Conservation (phyloP, 1,140 invertebrate genomes). For the Daktulosphaira vitifoliae region DNA sequence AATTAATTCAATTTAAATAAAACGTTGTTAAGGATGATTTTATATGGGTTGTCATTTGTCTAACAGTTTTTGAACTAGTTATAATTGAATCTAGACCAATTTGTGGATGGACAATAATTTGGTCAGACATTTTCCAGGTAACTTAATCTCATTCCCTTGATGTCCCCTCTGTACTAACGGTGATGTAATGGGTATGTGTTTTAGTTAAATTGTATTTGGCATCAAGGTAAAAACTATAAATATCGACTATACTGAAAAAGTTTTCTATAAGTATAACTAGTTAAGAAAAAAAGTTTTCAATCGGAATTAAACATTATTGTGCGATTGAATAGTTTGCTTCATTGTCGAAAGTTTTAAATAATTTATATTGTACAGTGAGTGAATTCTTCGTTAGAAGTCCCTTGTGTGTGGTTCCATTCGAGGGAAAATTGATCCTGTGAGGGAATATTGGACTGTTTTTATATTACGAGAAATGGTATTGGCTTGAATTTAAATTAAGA, state of each 20-base stretch:
- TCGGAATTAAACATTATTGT: slow-evolving; percentile 15
- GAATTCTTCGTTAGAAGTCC: slow-evolving; percentile 3
- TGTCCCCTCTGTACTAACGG: slow-evolving; percentile 6
- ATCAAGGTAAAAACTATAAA: too few relatives aligned
- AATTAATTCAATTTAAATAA: background rate
- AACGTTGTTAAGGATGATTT: slow-evolving; percentile 13
- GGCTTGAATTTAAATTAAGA: slow-evolving; percentile 30
- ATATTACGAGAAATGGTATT: background rate
- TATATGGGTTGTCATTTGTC: slow-evolving; percentile 12
- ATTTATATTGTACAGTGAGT: slow-evolving; percentile 13
- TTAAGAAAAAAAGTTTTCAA: slow-evolving; percentile 16
- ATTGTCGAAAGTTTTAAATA: slow-evolving; percentile 25
- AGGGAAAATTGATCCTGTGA: slow-evolving; percentile 14
- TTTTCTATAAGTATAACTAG: background rate
- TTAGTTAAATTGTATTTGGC: slow-evolving; percentile 9
- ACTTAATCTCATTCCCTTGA: slow-evolving; percentile 10
- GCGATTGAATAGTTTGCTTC: slow-evolving; percentile 26
- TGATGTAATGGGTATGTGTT: slow-evolving; percentile 4
- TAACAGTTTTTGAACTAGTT: background rate
- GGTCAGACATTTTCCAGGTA: slow-evolving; percentile 19
- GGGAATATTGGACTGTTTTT: slow-evolving; percentile 26
- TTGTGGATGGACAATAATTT: slow-evolving; percentile 14
- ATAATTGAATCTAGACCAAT: slow-evolving; percentile 21
- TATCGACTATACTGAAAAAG: background rate
- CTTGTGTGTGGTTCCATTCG: slow-evolving; percentile 26